Evolutionary conservation across 1,140 invertebrate species (phyloP).

Genomic region (Lithobius niger): DNA sequence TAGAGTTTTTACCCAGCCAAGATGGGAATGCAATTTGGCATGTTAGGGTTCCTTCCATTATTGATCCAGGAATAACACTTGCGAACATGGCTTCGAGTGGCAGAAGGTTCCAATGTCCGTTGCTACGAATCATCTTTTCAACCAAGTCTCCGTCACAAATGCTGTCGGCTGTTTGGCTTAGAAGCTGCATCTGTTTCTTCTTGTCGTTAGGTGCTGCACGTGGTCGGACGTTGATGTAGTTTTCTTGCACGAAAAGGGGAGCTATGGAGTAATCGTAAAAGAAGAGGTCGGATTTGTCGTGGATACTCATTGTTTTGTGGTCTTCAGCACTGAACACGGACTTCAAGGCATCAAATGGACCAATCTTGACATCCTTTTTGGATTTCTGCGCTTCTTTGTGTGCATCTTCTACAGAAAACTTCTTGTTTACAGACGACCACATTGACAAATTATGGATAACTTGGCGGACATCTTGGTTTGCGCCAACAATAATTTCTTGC

Average conservation of each 20-base stretch:
- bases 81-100: constrained; percentile 82
- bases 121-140: constrained; percentile 60
- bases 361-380: constrained; percentile 69
- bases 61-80: constrained; percentile 75
- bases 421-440: constrained; percentile 44
- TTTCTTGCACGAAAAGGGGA: constrained; percentile 95
- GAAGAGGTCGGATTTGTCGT: constrained; percentile 83
- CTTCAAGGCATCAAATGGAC: constrained; percentile 84
- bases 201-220: constrained; percentile 45
- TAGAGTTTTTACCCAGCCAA: constrained; percentile 94
- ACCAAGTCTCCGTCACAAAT: constrained; percentile 75
- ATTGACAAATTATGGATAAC: constrained; percentile 55
- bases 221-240: constrained; percentile 68
- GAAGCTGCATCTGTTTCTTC: constrained; percentile 42
- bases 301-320: constrained; percentile 64
- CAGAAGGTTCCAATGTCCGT: constrained; percentile 75
- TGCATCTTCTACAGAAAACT: constrained; percentile 34
- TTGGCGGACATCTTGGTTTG: constrained; percentile 89
- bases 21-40: constrained; percentile 76
- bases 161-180: constrained; percentile 60
- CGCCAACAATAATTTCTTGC: constrained; percentile 67
- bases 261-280: constrained; percentile 94
- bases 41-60: constrained; percentile 60
- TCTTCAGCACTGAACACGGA: constrained; percentile 77
- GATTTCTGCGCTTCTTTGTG: constrained; percentile 37